A percentile compares a stretch with the other conserved stretches of the same genome.
phyloP scores from a whole-genome alignment of 2,888 invertebrate genomes.

The Chrysolina oricalcia region DNA sequence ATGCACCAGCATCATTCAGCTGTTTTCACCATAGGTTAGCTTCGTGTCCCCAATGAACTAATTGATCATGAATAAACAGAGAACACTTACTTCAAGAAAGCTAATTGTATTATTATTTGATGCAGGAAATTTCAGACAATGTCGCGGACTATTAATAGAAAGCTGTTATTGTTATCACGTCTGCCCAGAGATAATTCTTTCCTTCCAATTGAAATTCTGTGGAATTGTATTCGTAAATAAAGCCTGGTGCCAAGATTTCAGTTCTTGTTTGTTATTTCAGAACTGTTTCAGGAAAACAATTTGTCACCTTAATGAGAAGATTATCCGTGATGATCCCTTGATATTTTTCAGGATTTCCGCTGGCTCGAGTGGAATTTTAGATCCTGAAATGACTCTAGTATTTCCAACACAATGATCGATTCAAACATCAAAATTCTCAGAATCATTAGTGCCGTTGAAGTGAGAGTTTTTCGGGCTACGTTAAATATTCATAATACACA shows the following conservation, averaged over 20 bases:
- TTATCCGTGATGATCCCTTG: background rate
- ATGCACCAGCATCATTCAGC: background rate
- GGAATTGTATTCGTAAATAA: conserved; percentile 4
- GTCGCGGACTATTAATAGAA: conserved; percentile 31
- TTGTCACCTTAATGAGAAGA: conserved; percentile 19
- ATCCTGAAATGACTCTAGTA: no score
- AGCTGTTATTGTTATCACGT: conserved; percentile 28
- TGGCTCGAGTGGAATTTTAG: background rate
- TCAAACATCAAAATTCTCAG: no score
- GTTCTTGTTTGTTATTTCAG: conserved; percentile 8
- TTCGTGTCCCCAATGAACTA: background rate
- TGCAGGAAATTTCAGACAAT: conserved; percentile 38
- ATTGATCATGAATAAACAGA: background rate
- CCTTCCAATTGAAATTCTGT: conserved; percentile 10
- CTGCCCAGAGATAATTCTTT: background rate
- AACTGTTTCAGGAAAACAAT: background rate
- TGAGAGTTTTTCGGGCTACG: no score
- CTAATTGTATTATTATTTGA: conserved; percentile 36
- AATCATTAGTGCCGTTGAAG: no score
- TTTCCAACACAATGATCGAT: no score
- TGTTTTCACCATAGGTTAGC: background rate
- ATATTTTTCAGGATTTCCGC: background rate
- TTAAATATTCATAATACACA: no score
- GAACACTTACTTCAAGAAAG: background rate
- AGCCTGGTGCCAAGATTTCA: background rate